These are phyloP conservation scores for Callipepla squamata DNA, from an alignment of 2,113 vertebrate species.

Conservation along the genomic window DNA sequence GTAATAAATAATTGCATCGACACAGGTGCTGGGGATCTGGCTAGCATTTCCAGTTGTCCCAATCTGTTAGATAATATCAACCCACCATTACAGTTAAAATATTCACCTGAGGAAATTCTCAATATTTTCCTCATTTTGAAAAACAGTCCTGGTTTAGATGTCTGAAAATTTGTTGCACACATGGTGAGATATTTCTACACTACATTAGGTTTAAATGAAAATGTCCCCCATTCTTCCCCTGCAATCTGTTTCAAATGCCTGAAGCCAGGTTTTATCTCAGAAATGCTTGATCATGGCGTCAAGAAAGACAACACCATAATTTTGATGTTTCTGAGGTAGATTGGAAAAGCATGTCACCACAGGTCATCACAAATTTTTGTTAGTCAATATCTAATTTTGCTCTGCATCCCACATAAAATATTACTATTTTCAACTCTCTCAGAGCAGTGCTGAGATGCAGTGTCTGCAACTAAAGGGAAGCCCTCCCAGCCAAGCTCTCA, in stretches of 20 bases:
- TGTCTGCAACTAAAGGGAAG: not conserved
- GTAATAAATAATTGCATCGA: not conserved
- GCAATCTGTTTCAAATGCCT: not conserved
- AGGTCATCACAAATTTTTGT: not conserved
- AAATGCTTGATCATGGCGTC: constrained; percentile 36
- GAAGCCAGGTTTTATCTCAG: constrained; percentile 22
- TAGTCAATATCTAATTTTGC: constrained; percentile 47
- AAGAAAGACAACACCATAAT: constrained; percentile 31
- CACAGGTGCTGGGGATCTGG: not conserved
- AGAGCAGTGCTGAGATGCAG: not conserved
- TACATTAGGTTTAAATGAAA: not conserved
- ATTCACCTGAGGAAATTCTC: not conserved
- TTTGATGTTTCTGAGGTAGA: constrained; percentile 31
- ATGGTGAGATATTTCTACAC: not conserved
- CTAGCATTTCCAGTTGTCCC: not conserved
- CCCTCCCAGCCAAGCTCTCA: not conserved
- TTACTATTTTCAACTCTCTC: not conserved
- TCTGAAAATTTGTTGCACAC: not conserved
- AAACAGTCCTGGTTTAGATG: not conserved
- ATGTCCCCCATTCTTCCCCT: not conserved
- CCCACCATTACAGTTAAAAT: not conserved
- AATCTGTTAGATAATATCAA: not conserved
- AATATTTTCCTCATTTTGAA: not conserved
- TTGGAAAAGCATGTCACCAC: constrained; percentile 25
- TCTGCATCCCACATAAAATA: not conserved